phyloP scores from a whole-genome alignment of 2,113 vertebrate genomes.

The Meles meles region DNA sequence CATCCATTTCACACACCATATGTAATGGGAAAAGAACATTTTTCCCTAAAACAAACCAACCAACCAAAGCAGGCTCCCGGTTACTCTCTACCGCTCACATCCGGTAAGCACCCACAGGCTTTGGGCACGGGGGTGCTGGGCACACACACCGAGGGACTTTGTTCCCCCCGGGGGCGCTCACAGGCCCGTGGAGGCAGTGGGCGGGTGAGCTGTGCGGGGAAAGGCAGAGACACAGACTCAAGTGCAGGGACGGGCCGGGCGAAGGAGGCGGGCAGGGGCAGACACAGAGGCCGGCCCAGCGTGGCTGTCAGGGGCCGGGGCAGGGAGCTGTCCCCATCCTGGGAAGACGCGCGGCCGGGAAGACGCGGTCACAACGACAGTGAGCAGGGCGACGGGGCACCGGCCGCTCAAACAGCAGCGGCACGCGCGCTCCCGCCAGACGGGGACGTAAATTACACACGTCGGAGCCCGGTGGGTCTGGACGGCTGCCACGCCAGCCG shows the following conservation, averaged over 20 bases:
- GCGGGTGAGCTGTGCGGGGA: rapidly evolving
- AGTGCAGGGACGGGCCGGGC: not conserved
- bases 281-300: too few relatives aligned
- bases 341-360: rapidly evolving
- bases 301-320: not conserved
- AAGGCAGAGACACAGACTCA: not conserved
- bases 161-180: not conserved
- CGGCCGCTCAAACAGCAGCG: rapidly evolving
- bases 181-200: not conserved
- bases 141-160: rapidly evolving
- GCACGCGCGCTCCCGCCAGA: not conserved
- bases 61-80: not conserved
- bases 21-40: not conserved
- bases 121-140: not conserved
- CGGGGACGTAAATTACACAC: not conserved
- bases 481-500: rapidly evolving
- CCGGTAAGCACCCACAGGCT: not conserved
- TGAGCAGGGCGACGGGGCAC: too few relatives aligned
- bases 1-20: not conserved
- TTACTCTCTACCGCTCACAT: not conserved
- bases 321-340: not conserved
- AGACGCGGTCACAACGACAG: too few relatives aligned
- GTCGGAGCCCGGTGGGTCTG: not conserved
- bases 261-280: not conserved
- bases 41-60: not conserved